Evolutionary conservation across 2,797 vertebrate genomes (phyloP).

Genomic region (Chelonia mydas): DNA sequence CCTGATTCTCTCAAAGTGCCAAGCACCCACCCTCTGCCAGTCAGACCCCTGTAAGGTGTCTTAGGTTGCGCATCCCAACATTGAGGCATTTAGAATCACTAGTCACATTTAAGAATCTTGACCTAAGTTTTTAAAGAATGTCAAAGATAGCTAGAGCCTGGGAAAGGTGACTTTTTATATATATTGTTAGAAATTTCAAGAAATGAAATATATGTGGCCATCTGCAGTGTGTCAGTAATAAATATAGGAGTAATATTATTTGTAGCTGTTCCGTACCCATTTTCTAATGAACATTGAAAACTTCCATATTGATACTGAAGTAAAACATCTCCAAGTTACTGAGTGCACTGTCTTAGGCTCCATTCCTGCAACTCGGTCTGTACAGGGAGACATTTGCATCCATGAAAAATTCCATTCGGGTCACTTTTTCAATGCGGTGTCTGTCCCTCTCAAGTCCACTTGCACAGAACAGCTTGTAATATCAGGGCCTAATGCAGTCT

Average conservation of each 20-base stretch:
- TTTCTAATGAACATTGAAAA: background rate
- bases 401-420: background rate
- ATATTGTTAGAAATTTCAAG: background rate
- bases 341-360: background rate
- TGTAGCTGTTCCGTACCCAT: background rate
- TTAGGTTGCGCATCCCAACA: background rate
- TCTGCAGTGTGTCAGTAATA: background rate
- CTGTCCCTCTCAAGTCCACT: background rate
- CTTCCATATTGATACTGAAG: background rate
- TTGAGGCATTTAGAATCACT: background rate
- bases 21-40: background rate
- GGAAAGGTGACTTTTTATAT: background rate
- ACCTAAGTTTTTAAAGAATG: background rate
- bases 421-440: background rate
- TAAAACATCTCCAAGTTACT: background rate
- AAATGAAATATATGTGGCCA: background rate
- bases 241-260: background rate
- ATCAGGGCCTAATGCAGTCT: background rate
- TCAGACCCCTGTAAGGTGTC: background rate
- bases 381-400: background rate
- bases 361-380: background rate
- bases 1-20: background rate
- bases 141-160: background rate
- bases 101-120: background rate
- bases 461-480: background rate